phyloP scores from a whole-genome alignment of 2,888 invertebrate genomes.

The Thereva unica region DNA sequence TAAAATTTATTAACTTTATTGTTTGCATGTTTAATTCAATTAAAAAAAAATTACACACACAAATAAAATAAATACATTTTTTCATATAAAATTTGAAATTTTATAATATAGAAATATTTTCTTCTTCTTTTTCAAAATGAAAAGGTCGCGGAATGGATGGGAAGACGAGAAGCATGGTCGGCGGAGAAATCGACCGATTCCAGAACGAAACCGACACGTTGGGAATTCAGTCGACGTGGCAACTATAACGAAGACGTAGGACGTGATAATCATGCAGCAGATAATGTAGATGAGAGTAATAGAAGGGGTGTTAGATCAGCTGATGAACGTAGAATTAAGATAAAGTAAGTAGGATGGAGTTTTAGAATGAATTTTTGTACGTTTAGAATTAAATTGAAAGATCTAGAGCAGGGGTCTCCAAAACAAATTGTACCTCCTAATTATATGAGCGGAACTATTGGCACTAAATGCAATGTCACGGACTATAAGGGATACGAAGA shows the following conservation, averaged over 20 bases:
- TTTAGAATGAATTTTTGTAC: not conserved
- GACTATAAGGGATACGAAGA: too few relatives aligned
- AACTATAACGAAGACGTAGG: constrained; percentile 55
- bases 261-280: constrained; percentile 60
- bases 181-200: constrained; percentile 70
- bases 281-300: constrained; percentile 54
- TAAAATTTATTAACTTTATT: too few relatives aligned
- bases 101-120: constrained; percentile 2
- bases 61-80: constrained; percentile 10
- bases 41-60: constrained; percentile 3
- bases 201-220: constrained; percentile 70
- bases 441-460: too few relatives aligned
- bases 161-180: constrained; percentile 84
- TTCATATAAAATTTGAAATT: not conserved
- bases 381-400: too few relatives aligned
- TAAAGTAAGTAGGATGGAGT: constrained; percentile 48
- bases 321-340: constrained; percentile 55
- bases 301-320: constrained; percentile 50
- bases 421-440: too few relatives aligned
- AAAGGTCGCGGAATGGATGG: constrained; percentile 69
- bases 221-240: constrained; percentile 72
- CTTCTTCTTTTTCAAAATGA: not conserved
- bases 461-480: too few relatives aligned
- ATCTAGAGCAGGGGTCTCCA: too few relatives aligned
- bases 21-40: too few relatives aligned